phyloP scores from a whole-genome alignment of 2,113 vertebrate species.

The Muntiacus reevesi region DNA sequence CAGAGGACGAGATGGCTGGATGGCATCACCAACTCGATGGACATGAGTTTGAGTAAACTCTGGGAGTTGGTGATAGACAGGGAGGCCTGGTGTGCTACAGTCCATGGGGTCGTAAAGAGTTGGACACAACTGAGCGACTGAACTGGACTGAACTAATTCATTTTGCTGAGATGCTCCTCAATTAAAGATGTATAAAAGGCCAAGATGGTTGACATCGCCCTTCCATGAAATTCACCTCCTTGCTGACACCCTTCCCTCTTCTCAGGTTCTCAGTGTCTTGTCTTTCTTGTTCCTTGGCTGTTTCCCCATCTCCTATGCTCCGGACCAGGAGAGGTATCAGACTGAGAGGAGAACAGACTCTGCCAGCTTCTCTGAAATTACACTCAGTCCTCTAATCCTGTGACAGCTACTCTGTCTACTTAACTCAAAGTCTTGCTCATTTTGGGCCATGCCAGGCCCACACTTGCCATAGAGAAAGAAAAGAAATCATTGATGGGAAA shows the following conservation, averaged over 20 bases:
- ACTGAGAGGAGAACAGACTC: rapidly evolving
- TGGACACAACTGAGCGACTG: no score
- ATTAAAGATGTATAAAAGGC: background rate
- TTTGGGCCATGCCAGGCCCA: background rate
- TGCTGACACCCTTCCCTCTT: background rate
- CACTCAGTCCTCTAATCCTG: background rate
- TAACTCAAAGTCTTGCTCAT: background rate
- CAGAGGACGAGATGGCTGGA: no score
- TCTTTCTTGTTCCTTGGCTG: background rate
- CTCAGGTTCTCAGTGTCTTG: background rate
- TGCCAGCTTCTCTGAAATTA: background rate
- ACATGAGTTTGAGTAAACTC: no score
- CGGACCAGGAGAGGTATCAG: background rate
- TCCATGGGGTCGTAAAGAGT: no score
- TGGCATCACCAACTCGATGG: no score
- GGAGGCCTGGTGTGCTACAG: no score
- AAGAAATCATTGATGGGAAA: background rate
- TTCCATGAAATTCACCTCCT: background rate
- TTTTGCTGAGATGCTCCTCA: background rate
- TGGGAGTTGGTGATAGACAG: no score
- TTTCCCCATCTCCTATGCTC: rapidly evolving
- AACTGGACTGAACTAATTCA: background rate
- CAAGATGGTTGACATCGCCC: background rate
- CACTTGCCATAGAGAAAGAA: background rate
- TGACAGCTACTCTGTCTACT: background rate